phyloP scores from a whole-genome alignment of 2,113 vertebrate genomes.

The Mustela lutreola region DNA sequence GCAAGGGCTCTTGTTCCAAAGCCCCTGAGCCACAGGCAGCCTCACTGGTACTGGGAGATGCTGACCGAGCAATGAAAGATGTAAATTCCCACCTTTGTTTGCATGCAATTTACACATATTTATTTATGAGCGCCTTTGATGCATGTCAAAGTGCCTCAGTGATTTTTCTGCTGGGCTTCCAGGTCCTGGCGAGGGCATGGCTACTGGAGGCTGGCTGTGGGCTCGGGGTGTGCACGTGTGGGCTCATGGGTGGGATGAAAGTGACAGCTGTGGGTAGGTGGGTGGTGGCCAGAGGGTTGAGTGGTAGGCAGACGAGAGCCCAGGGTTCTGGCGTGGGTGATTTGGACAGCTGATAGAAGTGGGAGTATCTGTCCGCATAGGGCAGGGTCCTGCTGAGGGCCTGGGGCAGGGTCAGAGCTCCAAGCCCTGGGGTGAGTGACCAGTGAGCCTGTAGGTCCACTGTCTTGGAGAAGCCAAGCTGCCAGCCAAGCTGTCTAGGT shows the following conservation, averaged over 20 bases:
- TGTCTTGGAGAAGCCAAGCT: not conserved
- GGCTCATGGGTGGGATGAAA: not conserved
- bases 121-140: constrained; percentile 79
- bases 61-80: constrained; percentile 73
- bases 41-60: constrained; percentile 53
- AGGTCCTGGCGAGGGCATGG: constrained; percentile 35
- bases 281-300: not conserved
- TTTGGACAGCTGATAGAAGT: not conserved
- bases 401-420: not conserved
- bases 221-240: not conserved
- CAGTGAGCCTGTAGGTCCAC: not conserved
- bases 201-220: not conserved
- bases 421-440: not conserved
- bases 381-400: not conserved
- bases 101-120: constrained; percentile 79
- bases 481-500: not conserved
- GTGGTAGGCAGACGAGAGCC: not conserved
- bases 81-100: constrained; percentile 75
- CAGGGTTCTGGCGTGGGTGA: not conserved
- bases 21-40: not conserved
- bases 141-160: constrained; percentile 68
- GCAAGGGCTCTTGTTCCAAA: constrained; percentile 22
- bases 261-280: not conserved
- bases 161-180: constrained; percentile 61
- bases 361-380: not conserved